These are phyloP conservation scores for Eclectus roratus DNA, from an alignment of 2,113 vertebrate genomes.

Conservation along the genomic window DNA sequence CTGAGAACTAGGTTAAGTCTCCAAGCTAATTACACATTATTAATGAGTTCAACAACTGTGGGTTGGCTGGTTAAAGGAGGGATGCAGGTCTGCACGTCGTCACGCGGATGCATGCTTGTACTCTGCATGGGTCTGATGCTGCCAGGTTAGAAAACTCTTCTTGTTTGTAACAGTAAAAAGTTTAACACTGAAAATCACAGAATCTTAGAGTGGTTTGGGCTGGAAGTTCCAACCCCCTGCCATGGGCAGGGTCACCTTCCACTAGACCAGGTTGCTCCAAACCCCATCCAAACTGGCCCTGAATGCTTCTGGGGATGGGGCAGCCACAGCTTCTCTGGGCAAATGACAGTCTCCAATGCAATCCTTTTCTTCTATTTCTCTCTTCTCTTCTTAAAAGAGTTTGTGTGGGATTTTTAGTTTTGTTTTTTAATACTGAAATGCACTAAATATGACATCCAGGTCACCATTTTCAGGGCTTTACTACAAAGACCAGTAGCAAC, in stretches of 20 bases:
- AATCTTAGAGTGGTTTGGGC: neutral
- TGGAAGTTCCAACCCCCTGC: neutral
- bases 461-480: neutral
- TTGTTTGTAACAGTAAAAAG: neutral
- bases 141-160: neutral
- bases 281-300: neutral
- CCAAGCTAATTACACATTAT: conserved; percentile 49
- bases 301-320: neutral
- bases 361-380: neutral
- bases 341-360: neutral
- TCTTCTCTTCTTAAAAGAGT: neutral
- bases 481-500: neutral
- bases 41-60: conserved; percentile 20
- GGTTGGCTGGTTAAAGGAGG: neutral
- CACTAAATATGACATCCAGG: neutral
- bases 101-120: accelerated
- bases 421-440: neutral
- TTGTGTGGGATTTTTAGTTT: neutral
- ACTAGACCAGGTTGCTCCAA: neutral
- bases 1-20: conserved; percentile 21
- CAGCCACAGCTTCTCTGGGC: neutral
- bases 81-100: neutral
- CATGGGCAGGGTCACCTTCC: neutral
- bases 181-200: neutral
- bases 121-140: accelerated